Evolutionary conservation across 2,888 invertebrate genomes (phyloP).

Genomic region (Scaptomyza reducta): DNA sequence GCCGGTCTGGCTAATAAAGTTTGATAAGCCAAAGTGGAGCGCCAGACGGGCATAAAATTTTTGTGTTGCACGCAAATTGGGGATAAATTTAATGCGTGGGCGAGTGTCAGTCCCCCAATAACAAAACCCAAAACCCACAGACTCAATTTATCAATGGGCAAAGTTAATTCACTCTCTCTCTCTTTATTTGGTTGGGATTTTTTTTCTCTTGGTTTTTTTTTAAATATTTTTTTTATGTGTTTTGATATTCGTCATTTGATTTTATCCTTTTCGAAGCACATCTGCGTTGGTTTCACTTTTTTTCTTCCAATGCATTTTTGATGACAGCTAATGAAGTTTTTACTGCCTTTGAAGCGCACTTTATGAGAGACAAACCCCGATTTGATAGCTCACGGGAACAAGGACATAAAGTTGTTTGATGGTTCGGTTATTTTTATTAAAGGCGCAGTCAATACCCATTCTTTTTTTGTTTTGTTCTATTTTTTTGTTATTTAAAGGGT

Average conservation of each 20-base stretch:
- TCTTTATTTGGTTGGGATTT: conserved; percentile 74
- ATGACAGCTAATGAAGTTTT: too few species aligned
- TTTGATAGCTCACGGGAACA: too few species aligned
- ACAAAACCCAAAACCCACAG: background rate
- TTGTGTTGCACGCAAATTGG: conserved; percentile 81
- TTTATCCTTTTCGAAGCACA: too few species aligned
- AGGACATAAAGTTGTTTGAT: too few species aligned
- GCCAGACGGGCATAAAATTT: conserved; percentile 71
- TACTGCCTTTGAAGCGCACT: too few species aligned
- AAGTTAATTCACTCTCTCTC: conserved; percentile 68
- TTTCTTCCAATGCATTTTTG: too few species aligned
- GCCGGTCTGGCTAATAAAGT: conserved; percentile 74
- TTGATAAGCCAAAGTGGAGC: conserved; percentile 76
- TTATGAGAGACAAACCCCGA: too few species aligned
- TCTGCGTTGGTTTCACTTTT: too few species aligned
- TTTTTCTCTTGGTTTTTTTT: conserved; percentile 18
- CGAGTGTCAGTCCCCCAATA: conserved; percentile 53
- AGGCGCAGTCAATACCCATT: too few species aligned
- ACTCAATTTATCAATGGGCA: conserved; percentile 48
- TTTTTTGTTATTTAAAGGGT: too few species aligned
- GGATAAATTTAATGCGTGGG: conserved; percentile 72
- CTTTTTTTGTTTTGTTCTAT: too few species aligned
- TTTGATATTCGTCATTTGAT: conserved; percentile 71
- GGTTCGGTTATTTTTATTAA: too few species aligned
- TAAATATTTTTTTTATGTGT: conserved; percentile 44